Percentiles rank a stretch among this genome's conserved stretches.
phyloP scores from a whole-genome alignment of 2,113 vertebrate genomes.

The Triplophysa rosa region DNA sequence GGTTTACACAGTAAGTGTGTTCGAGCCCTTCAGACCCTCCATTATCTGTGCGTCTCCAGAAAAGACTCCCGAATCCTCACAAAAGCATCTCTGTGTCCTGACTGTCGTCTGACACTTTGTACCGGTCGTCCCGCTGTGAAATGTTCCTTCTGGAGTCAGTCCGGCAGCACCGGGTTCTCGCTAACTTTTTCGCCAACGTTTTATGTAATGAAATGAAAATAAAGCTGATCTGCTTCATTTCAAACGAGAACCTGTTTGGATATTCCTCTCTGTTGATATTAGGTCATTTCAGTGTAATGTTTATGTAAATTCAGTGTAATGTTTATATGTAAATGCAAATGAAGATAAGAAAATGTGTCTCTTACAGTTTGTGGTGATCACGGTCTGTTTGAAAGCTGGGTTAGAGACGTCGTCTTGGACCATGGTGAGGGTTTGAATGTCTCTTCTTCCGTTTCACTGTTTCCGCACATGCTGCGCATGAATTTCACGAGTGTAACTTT shows the following conservation, averaged over 20 bases:
- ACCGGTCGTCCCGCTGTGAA: constrained; percentile 6
- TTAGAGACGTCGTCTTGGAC: constrained; percentile 97
- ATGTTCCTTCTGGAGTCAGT: constrained; percentile 11
- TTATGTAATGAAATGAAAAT: background rate
- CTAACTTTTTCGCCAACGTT: background rate
- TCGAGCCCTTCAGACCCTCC: background rate
- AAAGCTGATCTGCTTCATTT: background rate
- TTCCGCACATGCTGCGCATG: background rate
- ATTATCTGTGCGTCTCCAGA: background rate
- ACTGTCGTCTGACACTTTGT: constrained; percentile 1
- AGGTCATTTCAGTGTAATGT: background rate
- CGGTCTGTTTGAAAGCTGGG: constrained; percentile 98
- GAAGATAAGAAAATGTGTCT: constrained; percentile 46
- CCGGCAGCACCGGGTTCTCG: background rate
- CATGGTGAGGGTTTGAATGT: constrained; percentile 78
- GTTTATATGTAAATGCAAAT: constrained; percentile 14
- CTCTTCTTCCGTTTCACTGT: constrained; percentile 42
- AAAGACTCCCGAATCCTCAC: constrained; percentile 13
- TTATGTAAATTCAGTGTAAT: background rate
- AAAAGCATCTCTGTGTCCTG: constrained; percentile 36
- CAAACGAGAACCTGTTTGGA: constrained; percentile 1
- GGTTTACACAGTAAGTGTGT: constrained; percentile 93
- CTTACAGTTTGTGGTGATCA: constrained; percentile 95
- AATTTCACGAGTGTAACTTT: background rate
- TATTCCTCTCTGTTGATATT: background rate